Evolutionary conservation across 1,140 invertebrate species (phyloP).

Genomic region (Orius insidiosus): DNA sequence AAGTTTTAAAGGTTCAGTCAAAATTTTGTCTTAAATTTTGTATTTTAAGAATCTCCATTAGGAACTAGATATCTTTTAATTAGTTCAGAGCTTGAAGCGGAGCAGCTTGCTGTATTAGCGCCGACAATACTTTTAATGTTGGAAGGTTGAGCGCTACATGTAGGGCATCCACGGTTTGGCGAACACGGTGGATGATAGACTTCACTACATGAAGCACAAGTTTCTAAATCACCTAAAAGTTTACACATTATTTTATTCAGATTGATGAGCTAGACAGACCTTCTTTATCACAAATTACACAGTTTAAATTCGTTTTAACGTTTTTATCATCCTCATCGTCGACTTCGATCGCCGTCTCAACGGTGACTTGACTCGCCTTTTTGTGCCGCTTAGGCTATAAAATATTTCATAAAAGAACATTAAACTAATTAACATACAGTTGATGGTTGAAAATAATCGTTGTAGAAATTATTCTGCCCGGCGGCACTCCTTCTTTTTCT

Average conservation of each 20-base stretch:
- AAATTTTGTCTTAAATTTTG: too few species aligned
- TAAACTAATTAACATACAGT: too few species aligned
- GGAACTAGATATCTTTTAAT: constrained; percentile 3
- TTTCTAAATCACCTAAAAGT: constrained; percentile 1
- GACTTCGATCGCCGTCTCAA: not conserved
- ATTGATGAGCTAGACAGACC: not conserved
- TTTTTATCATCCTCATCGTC: constrained; percentile 8
- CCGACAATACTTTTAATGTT: constrained; percentile 7
- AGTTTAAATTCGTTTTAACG: not conserved
- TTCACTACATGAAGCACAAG: constrained; percentile 5
- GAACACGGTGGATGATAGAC: not conserved
- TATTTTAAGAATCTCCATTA: too few species aligned
- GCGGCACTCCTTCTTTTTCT: constrained; percentile 10
- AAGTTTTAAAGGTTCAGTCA: too few species aligned
- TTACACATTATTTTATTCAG: not conserved
- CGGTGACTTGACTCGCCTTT: not conserved
- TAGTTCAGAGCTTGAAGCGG: constrained; percentile 3
- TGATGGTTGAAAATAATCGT: constrained; percentile 8
- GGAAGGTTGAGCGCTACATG: constrained; percentile 1
- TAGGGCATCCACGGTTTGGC: not conserved
- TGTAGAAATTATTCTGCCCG: constrained; percentile 10
- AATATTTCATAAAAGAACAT: too few species aligned
- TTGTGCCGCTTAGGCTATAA: constrained; percentile 4
- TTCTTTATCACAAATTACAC: constrained; percentile 6
- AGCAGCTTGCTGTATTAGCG: not conserved